Percentiles rank a stretch among this genome's conserved stretches.
phyloP scores from a whole-genome alignment of 2,113 vertebrate genomes.

The Ochotona curzoniae region DNA sequence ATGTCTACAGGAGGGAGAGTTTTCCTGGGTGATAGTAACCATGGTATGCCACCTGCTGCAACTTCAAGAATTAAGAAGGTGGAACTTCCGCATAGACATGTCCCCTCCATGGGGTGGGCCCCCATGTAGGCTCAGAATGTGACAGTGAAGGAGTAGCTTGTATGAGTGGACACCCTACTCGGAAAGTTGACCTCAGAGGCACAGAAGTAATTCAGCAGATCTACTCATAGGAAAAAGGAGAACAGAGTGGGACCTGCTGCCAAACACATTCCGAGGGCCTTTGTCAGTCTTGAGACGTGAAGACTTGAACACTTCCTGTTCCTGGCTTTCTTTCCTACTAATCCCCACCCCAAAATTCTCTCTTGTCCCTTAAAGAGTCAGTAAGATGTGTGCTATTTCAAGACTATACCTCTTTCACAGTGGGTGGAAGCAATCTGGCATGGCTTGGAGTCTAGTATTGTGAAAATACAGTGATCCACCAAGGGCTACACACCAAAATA shows the following conservation, averaged over 20 bases:
- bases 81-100: neutral
- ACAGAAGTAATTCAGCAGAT: neutral
- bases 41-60: neutral
- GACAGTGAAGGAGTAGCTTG: neutral
- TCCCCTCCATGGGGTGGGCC: neutral
- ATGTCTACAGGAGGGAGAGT: neutral
- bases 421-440: neutral
- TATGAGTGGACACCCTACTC: neutral
- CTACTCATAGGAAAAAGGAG: neutral
- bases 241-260: neutral
- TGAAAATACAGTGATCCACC: neutral
- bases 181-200: constrained; percentile 18
- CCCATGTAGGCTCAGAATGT: neutral
- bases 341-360: neutral
- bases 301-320: neutral
- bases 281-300: neutral
- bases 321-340: neutral
- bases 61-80: neutral
- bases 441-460: neutral
- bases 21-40: neutral
- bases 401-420: constrained; percentile 3
- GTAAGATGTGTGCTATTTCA: constrained; percentile 34
- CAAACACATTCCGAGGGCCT: neutral
- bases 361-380: constrained; percentile 35
- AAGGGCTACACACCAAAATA: neutral